Conservation (phyloP, 2,797 vertebrate genomes). For the Knipowitschia caucasica region DNA sequence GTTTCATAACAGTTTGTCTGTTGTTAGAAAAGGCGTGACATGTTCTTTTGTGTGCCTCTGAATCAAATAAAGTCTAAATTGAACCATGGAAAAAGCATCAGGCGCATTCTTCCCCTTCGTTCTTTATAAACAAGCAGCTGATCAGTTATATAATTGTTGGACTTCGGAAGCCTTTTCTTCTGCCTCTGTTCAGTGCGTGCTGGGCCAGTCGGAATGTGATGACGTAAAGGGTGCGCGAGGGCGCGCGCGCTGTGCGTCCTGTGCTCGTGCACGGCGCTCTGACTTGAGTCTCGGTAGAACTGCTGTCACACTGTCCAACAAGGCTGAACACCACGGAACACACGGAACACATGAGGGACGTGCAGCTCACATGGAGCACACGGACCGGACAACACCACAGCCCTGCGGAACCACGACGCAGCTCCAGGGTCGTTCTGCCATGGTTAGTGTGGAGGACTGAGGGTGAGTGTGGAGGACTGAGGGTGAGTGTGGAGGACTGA, state of each 20-base stretch:
- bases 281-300: conserved; percentile 1
- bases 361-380: conserved; percentile 25
- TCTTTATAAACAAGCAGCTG: not conserved
- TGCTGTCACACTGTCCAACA: too few species aligned
- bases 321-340: not conserved
- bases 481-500: too few species aligned
- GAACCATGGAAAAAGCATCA: not conserved
- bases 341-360: conserved; percentile 29
- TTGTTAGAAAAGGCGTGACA: not conserved
- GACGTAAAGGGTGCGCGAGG: conserved; percentile 65
- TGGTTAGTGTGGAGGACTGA: too few species aligned
- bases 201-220: conserved; percentile 64
- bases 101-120: not conserved
- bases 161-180: conserved; percentile 22
- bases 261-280: conserved; percentile 7
- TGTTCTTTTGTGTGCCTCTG: not conserved
- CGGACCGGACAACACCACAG: conserved; percentile 1
- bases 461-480: too few species aligned
- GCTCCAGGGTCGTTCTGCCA: too few species aligned
- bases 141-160: conserved; percentile 5
- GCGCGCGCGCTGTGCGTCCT: conserved; percentile 5
- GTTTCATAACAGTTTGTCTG: too few species aligned
- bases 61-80: not conserved
- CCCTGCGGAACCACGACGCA: too few species aligned
- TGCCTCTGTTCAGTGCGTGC: conserved; percentile 21